These are phyloP conservation scores for Muntiacus reevesi DNA, from an alignment of 2,113 vertebrate genomes.

Conservation along the genomic window DNA sequence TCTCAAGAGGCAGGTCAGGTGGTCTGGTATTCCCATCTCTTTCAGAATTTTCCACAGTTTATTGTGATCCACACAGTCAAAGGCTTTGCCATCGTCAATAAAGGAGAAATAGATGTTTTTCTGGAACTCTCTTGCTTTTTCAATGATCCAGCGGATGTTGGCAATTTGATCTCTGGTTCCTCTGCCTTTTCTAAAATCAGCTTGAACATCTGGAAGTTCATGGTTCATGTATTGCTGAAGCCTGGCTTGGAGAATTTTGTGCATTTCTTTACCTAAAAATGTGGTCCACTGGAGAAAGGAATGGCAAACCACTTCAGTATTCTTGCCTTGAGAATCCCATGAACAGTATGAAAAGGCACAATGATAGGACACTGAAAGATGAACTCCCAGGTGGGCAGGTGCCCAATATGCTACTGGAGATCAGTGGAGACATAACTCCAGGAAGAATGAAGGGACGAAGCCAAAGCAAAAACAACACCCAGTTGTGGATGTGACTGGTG, in stretches of 20 bases:
- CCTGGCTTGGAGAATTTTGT: not conserved
- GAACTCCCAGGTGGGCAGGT: not conserved
- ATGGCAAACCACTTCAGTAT: not conserved
- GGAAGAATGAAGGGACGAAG: not conserved
- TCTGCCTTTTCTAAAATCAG: not conserved
- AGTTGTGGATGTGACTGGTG: not conserved
- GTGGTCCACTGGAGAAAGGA: not conserved
- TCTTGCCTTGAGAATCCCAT: not conserved
- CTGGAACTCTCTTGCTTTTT: not conserved
- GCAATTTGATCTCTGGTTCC: not conserved
- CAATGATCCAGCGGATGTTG: fast-evolving
- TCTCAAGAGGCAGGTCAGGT: not conserved
- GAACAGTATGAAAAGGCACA: not conserved
- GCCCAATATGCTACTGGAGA: not conserved
- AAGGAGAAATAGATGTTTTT: not conserved
- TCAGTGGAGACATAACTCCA: not conserved
- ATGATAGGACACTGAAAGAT: not conserved
- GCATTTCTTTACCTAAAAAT: not conserved
- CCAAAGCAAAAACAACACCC: not conserved
- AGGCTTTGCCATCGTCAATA: not conserved
- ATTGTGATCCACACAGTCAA: not conserved
- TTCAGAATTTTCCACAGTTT: not conserved
- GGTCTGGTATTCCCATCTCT: not conserved
- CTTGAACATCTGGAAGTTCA: not conserved
- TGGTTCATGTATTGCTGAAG: not conserved